Evolutionary conservation across 2,888 invertebrate genomes (phyloP).

Genomic region (Anorthoa munda): DNA sequence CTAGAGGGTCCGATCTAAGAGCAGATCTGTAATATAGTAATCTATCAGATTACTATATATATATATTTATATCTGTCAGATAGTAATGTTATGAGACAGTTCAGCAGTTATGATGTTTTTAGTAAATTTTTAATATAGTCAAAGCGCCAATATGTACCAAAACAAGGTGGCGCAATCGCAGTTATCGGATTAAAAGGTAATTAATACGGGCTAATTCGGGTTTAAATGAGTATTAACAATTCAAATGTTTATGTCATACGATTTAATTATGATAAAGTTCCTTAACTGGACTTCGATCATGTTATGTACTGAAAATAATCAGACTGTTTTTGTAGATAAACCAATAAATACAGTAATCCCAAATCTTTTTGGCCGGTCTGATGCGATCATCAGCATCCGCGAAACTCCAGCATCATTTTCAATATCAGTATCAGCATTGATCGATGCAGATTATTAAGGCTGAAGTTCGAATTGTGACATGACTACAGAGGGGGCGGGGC

Average conservation of each 20-base stretch:
- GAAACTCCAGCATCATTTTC: too few relatives aligned
- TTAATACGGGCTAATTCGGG: not conserved
- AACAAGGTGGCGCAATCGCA: not conserved
- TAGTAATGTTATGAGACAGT: too few relatives aligned
- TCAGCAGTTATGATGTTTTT: not conserved
- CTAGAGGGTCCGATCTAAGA: too few relatives aligned
- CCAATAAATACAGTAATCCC: not conserved
- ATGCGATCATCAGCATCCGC: too few relatives aligned
- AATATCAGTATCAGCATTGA: too few relatives aligned
- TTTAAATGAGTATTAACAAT: slow-evolving; percentile 6
- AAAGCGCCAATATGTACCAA: not conserved
- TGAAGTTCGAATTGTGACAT: too few relatives aligned
- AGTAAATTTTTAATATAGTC: not conserved
- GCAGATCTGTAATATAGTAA: too few relatives aligned
- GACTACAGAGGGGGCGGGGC: too few relatives aligned
- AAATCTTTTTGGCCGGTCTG: too few relatives aligned
- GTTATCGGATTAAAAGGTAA: slow-evolving; percentile 17
- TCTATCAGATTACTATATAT: not conserved
- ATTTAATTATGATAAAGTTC: slow-evolving; percentile 9
- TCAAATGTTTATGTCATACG: not conserved
- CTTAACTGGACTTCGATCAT: not conserved
- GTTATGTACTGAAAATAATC: slow-evolving; percentile 3
- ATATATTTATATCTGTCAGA: too few relatives aligned
- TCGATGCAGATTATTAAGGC: too few relatives aligned
- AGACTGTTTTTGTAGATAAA: not conserved